A percentile compares a stretch with the other conserved stretches of the same genome.
phyloP scores from a whole-genome alignment of 1,140 invertebrate species.

The Bombus balteatus region DNA sequence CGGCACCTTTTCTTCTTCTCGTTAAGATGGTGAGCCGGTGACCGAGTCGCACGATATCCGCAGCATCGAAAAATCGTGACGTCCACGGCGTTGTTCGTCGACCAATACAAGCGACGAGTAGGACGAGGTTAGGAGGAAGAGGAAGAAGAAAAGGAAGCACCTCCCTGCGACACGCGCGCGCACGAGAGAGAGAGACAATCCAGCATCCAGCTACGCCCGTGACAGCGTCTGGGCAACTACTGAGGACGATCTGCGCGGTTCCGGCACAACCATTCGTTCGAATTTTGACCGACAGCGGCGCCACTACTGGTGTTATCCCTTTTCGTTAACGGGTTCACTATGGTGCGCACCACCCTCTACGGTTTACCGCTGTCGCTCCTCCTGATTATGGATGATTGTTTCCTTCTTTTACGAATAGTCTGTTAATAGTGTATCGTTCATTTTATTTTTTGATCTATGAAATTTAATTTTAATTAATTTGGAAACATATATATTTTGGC shows the following conservation, averaged over 20 bases:
- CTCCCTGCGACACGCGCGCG: constrained; percentile 69
- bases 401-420: neutral
- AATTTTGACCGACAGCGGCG: constrained; percentile 61
- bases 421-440: neutral
- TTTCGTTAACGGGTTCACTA: constrained; percentile 34
- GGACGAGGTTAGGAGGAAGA: constrained; percentile 65
- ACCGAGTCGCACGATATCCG: constrained; percentile 24
- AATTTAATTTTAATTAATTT: neutral
- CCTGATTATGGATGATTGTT: neutral
- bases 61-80: constrained; percentile 17
- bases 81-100: constrained; percentile 9
- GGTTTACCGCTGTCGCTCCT: neutral
- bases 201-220: constrained; percentile 79
- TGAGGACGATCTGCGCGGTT: constrained; percentile 73
- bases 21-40: constrained; percentile 16
- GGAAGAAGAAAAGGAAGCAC: constrained; percentile 71
- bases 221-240: constrained; percentile 79
- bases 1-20: constrained; percentile 57
- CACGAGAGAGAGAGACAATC: constrained; percentile 70
- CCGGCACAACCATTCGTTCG: constrained; percentile 73
- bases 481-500: neutral
- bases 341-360: constrained; percentile 12
- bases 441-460: neutral
- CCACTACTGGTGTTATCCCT: constrained; percentile 56
- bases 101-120: constrained; percentile 18